Conservation (phyloP, 2,113 vertebrate genomes). For the Atlantisia rogersi region DNA sequence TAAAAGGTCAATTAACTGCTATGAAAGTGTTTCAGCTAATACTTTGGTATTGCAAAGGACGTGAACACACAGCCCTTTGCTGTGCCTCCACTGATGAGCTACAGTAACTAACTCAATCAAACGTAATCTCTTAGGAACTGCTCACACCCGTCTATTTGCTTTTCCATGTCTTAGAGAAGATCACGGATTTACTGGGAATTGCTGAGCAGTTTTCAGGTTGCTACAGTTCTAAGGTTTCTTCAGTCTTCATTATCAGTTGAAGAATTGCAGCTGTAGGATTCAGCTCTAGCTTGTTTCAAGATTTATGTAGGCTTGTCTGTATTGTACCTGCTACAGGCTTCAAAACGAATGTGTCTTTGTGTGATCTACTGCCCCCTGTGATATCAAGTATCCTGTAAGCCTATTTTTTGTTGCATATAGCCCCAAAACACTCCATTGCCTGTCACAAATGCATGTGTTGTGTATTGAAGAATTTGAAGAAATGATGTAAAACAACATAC, state of each 20-base stretch:
- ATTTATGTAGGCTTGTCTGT: neutral
- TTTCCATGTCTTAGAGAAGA: neutral
- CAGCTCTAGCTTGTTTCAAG: neutral
- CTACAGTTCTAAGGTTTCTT: neutral
- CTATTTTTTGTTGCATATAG: neutral
- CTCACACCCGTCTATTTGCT: neutral
- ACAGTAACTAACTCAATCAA: neutral
- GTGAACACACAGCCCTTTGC: neutral
- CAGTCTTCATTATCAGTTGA: neutral
- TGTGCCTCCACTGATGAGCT: neutral
- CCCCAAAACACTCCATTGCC: neutral
- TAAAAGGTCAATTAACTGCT: constrained; percentile 51
- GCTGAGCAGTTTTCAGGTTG: neutral
- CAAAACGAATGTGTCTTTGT: neutral
- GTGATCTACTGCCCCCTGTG: neutral
- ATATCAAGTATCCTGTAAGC: neutral
- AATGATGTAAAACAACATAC: neutral
- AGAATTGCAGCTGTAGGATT: neutral
- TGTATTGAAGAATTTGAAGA: neutral
- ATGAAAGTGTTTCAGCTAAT: neutral
- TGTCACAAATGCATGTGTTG: neutral
- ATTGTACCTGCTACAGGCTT: neutral
- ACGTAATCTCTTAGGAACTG: neutral
- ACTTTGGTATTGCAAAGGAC: neutral
- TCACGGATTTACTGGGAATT: neutral